Base-by-base conservation (phyloP, 2,113 vertebrate genomes). In the Ceuthmochares aereus region DNA sequence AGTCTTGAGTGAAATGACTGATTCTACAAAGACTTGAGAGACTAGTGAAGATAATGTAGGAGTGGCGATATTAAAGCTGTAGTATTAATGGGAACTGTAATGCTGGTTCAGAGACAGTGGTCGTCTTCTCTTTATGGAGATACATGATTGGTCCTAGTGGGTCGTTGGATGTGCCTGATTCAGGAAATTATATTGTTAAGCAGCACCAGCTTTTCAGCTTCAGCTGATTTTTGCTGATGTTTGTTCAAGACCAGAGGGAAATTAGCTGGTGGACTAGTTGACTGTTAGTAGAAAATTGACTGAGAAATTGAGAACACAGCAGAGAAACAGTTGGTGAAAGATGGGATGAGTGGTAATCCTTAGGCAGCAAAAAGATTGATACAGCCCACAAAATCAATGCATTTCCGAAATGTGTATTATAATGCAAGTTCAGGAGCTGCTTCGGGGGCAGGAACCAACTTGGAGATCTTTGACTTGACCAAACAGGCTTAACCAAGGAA, bases 201-300 rank as follows among this genome's bases (percentile, higher is more conserved):
- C 66, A 84, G 36, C 43, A 84, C 25, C 43, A 58, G 84, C 52
- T 73, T 89, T 95, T 78, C 74, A 69, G 85, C n/a, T 91, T 93
- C 82, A 79, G 56, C 11, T 91, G 87, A 87, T 52, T 94, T 94
- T 94, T 96, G 94, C 81, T 95, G 81, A 69, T 84, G 36, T 76
- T 95, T 93, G 52, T 62, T 84, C 62, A 87, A 84, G 73, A 64
- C 87, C 84, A 84, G 91, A 79, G 84, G 91, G 84, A 91, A 95
- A 96, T 96, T 82, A 97, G 49, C 73, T 91, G 77, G 52, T 84
- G 54, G 89, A 82, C 69, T 54, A 63, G 52, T 87, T 9, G 1
- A 73, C 66, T 92, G 22, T 79, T 87, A 82, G 91, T 43, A 78
- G 87, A 87, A 96, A 91, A 95, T 69, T 82, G 86, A 77, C 88